Percentiles rank a stretch among this genome's conserved stretches.
Conservation (phyloP, 2,113 vertebrate genomes). For the Passer domesticus region DNA sequence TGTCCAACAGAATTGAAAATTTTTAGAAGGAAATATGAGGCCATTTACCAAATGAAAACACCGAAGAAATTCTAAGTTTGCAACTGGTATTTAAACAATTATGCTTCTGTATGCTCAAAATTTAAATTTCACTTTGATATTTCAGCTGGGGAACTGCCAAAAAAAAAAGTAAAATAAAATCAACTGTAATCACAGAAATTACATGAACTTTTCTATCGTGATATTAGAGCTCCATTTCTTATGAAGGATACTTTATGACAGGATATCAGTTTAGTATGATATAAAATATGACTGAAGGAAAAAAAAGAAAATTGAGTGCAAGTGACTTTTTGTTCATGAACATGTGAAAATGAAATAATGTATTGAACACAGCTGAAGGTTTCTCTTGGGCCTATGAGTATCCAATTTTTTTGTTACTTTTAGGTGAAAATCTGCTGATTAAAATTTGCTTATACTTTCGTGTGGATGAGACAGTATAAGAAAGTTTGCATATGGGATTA, state of each 20-base stretch:
- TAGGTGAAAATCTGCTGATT: neutral
- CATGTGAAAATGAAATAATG: neutral
- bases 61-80: neutral
- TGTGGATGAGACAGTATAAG: neutral
- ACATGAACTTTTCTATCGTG: accelerated
- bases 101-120: accelerated
- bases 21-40: neutral
- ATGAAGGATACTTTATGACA: neutral
- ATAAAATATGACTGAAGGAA: neutral
- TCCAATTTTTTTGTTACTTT: neutral
- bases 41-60: neutral
- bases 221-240: neutral
- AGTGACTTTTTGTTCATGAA: neutral
- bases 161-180: neutral
- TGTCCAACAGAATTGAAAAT: neutral
- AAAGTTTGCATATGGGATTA: neutral
- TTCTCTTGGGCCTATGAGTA: neutral
- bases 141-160: neutral
- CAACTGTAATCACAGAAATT: neutral
- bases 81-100: neutral
- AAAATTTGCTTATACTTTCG: neutral
- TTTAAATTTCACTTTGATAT: neutral
- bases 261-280: neutral
- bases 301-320: accelerated
- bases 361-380: neutral